These are phyloP conservation scores for Bacillus rossius DNA, from an alignment of 1,140 invertebrate genomes.

Conservation along the genomic window DNA sequence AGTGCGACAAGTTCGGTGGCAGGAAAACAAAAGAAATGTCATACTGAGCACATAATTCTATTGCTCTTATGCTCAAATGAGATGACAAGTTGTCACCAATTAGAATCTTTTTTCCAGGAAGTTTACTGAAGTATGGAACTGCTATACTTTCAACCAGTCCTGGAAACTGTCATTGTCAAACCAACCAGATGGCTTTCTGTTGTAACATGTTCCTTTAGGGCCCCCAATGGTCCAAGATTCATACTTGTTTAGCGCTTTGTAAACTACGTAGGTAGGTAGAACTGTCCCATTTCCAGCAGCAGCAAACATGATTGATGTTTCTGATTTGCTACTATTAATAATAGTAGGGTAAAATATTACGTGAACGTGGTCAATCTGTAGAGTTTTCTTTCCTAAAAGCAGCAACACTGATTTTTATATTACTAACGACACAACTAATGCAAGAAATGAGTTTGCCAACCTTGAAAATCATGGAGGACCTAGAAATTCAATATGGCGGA, in stretches of 20 bases:
- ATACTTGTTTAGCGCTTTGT: constrained; percentile 22
- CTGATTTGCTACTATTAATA: constrained; percentile 19
- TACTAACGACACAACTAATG: too few species aligned
- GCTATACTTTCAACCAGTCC: constrained; percentile 26
- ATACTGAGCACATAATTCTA: constrained; percentile 27
- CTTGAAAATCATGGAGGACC: too few species aligned
- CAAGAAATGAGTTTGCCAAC: too few species aligned
- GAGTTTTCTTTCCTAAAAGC: too few species aligned
- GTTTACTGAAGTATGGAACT: constrained; percentile 26
- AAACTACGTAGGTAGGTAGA: constrained; percentile 24
- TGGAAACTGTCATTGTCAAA: constrained; percentile 33
- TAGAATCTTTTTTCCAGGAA: constrained; percentile 28
- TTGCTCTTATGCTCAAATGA: constrained; percentile 29
- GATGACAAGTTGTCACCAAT: constrained; percentile 40
- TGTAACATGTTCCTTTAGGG: constrained; percentile 22
- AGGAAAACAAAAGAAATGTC: constrained; percentile 35
- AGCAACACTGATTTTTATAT: too few species aligned
- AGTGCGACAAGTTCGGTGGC: constrained; percentile 37
- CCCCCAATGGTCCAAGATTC: constrained; percentile 24
- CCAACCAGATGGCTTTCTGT: constrained; percentile 32
- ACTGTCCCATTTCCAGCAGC: constrained; percentile 21
- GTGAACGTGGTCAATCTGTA: too few species aligned
- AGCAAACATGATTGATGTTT: constrained; percentile 27
- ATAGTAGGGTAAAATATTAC: not conserved
- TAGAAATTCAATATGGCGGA: too few species aligned